Percentiles rank a stretch among this genome's conserved stretches.
These are phyloP conservation scores for Stichopus chloronotus DNA, from an alignment of 35 echinoderm and acorn worm species.

Conservation along the genomic window DNA sequence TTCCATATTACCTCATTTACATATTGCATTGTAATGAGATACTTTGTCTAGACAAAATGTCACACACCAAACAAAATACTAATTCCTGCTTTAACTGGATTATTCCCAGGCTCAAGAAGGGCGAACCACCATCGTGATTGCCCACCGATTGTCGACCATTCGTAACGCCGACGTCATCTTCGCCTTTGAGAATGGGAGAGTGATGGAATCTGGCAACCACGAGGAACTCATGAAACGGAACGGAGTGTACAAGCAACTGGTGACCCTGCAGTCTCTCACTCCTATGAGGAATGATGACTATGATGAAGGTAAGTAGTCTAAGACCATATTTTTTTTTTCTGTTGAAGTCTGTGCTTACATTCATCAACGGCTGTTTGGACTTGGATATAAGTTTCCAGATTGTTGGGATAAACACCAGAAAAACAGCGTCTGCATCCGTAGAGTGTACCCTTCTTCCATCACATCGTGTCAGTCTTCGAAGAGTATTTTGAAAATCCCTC, in stretches of 20 bases:
- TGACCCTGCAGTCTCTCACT: slow-evolving; percentile 67
- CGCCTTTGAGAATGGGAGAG: slow-evolving; percentile 64
- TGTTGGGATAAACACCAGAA: too few relatives aligned
- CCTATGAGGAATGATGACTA: not conserved
- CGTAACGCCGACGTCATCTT: slow-evolving; percentile 79
- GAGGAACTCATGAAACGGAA: slow-evolving; percentile 67
- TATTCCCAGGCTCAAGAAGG: slow-evolving; percentile 66
- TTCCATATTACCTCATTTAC: too few relatives aligned
- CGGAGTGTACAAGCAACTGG: slow-evolving; percentile 82
- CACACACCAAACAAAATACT: too few relatives aligned
- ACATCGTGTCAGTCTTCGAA: too few relatives aligned
- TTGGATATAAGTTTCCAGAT: too few relatives aligned
- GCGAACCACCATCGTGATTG: slow-evolving; percentile 77
- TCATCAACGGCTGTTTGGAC: too few relatives aligned
- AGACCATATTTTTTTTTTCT: not conserved
- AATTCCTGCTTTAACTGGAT: too few relatives aligned
- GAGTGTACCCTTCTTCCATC: too few relatives aligned
- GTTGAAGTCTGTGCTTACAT: not conserved
- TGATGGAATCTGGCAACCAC: slow-evolving; percentile 14
- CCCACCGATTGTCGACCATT: slow-evolving; percentile 83
- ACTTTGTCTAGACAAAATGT: too few relatives aligned
- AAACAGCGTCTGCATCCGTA: too few relatives aligned
- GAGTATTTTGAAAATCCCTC: too few relatives aligned
- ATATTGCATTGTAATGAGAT: too few relatives aligned
- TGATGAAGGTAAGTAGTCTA: not conserved